Evolutionary conservation across 2,888 invertebrate species (phyloP).

Genomic region (Callyntrura sp.): DNA sequence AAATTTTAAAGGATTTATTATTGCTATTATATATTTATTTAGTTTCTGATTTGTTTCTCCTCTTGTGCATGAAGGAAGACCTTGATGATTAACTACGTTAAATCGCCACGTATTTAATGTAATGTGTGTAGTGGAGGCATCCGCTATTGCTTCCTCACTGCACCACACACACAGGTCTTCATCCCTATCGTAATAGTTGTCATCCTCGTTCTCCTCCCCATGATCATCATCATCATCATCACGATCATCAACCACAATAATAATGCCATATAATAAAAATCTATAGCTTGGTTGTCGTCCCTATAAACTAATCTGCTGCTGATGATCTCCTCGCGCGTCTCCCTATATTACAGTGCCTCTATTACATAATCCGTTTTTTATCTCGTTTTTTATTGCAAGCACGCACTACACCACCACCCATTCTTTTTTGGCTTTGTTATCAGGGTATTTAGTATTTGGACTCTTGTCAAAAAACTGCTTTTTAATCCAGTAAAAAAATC

Average conservation of each 20-base stretch:
- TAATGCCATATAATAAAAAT: constrained; percentile 17
- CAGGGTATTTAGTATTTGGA: constrained; percentile 20
- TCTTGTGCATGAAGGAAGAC: not conserved
- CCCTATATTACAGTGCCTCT: not conserved
- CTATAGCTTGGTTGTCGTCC: too few relatives aligned
- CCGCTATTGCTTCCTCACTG: too few relatives aligned
- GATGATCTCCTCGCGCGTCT: not conserved
- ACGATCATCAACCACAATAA: constrained; percentile 7
- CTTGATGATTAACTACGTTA: not conserved
- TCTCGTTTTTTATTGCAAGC: constrained; percentile 18
- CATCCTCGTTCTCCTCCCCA: not conserved
- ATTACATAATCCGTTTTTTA: constrained; percentile 20
- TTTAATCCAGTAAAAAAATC: constrained; percentile 29
- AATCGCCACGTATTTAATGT: not conserved
- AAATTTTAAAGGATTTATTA: not conserved
- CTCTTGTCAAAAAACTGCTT: constrained; percentile 30
- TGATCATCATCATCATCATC: constrained; percentile 16
- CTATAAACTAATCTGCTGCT: constrained; percentile 12
- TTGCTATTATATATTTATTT: not conserved
- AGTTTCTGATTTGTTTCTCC: constrained; percentile 10
- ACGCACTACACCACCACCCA: constrained; percentile 32
- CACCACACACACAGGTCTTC: too few relatives aligned
- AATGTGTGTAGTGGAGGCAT: not conserved
- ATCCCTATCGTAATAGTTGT: too few relatives aligned
- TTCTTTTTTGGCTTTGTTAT: constrained; percentile 2